Percentiles rank a stretch among this genome's conserved stretches.
phyloP scores from a whole-genome alignment of 2,113 vertebrate species.

The Dromas ardeola region DNA sequence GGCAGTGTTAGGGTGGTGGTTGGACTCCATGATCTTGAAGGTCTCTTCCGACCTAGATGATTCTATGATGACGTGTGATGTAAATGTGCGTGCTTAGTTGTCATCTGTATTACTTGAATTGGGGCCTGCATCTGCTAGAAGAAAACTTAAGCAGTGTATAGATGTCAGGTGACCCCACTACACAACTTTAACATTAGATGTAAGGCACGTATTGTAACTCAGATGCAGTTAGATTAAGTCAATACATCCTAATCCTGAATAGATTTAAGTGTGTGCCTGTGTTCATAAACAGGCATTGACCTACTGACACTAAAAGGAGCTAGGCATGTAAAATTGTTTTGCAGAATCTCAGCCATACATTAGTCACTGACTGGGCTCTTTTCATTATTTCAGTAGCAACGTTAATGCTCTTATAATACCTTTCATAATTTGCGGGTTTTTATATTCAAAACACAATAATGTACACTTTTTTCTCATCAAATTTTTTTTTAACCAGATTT shows the following conservation, averaged over 20 bases:
- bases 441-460: background rate
- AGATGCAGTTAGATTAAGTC: background rate
- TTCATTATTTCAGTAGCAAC: background rate
- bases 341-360: background rate
- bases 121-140: background rate
- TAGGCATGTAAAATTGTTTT: background rate
- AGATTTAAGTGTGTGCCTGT: background rate
- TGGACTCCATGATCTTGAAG: background rate
- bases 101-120: background rate
- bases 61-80: background rate
- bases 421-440: background rate
- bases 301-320: background rate
- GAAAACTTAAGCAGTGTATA: too few species aligned
- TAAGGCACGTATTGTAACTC: background rate
- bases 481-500: background rate
- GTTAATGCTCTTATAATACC: background rate
- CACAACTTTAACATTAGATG: background rate
- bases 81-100: background rate
- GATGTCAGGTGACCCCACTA: background rate
- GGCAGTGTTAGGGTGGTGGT: background rate
- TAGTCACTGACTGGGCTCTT: background rate
- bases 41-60: background rate
- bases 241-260: background rate
- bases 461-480: background rate
- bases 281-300: background rate